phyloP scores from a whole-genome alignment of 92 coral and sea anemone species.

The Desmophyllum pertusum region DNA sequence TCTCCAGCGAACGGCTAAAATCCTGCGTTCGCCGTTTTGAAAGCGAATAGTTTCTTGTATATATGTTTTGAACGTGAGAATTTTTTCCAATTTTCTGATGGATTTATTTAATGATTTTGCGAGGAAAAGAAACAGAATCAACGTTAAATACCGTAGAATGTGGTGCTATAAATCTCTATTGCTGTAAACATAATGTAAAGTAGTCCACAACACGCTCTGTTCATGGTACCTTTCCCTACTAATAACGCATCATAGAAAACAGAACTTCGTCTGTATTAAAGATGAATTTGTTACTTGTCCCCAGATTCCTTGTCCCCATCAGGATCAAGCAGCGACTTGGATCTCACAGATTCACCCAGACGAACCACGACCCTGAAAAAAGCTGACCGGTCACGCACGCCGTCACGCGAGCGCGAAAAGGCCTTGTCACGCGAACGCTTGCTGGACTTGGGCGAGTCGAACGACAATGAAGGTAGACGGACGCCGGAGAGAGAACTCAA shows the following conservation, averaged over 20 bases:
- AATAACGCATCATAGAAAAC: not conserved
- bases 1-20: no score
- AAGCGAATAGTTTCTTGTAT: no score
- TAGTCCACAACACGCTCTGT: no score
- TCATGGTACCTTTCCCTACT: not conserved
- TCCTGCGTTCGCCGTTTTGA: no score
- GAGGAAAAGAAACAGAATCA: no score
- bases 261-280: not conserved
- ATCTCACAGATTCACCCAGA: constrained; percentile 73
- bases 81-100: no score
- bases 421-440: constrained; percentile 51
- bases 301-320: constrained; percentile 74
- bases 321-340: constrained; percentile 76
- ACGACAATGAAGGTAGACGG: constrained; percentile 45
- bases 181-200: no score
- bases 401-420: constrained; percentile 72
- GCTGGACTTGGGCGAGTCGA: constrained; percentile 48
- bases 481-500: constrained; percentile 49
- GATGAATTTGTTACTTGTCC: not conserved
- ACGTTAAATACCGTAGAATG: no score
- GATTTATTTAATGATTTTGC: no score
- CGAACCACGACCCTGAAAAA: constrained; percentile 33
- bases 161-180: no score
- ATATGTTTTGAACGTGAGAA: no score
- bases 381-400: constrained; percentile 71